Base-by-base conservation (phyloP, 2,888 invertebrate genomes). In the Timandra comae region DNA sequence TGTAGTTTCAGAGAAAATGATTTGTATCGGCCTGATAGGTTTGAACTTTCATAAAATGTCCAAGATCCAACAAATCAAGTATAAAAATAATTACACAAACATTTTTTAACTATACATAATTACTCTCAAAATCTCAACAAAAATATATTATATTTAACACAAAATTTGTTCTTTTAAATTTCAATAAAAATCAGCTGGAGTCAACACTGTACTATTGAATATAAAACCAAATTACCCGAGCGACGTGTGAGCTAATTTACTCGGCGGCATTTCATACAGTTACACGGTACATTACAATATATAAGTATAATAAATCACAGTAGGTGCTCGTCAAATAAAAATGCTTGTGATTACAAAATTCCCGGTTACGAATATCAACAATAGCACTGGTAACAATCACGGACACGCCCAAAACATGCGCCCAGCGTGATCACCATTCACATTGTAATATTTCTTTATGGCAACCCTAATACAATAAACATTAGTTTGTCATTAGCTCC, bases 381-480 rank as follows among this genome's bases (percentile, higher is more conserved):
- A 82, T 80, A 57, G 73, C 45, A 37, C 52, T 56, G 50, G 49
- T 70, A 71, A 74, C 74, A 75, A 73, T 73, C 64, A 56, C 40
- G 27, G 71, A 68, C 82, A 72, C 84, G 84, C 84, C 84, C 82
- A 70, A 82, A 84, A 84, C 84, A 85, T 71, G 76, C 59, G 49
- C 84, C 27, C 84, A 77, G 81, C 82, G 63, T 78, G 82, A 75
- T 74, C 61, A 51, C 74, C 47, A 77, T 81, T 78, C 72, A 65
- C 55, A 81, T 77, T 79, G 68, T 74, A 80, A 79, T 80, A 78
- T 72, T 75, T 68, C 67, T 67, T 47, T 79, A 72, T 73, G 73
- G 72, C 67, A 71, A 69, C 75, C 73, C 79, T 84, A 81, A 82
- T 84, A 84, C 77, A 84, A 84, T 84, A 84, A 82, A 72, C 70